Conservation (phyloP, 2,797 vertebrate species). For the Lycodopsis pacificus region DNA sequence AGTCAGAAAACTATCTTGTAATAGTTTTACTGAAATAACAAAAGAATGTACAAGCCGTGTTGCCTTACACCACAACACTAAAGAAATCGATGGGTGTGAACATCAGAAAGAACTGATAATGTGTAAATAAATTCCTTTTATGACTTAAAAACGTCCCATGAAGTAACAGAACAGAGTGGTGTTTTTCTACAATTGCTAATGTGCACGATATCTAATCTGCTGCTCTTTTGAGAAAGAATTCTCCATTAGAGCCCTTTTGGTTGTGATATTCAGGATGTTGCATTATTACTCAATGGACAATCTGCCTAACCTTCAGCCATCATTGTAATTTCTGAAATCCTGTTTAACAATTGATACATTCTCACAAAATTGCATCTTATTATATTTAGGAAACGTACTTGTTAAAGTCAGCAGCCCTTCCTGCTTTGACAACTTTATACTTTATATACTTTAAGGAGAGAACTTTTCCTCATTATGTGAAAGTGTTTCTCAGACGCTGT, state of each 20-base stretch:
- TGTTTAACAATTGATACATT: constrained; percentile 21
- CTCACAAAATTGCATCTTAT: constrained; percentile 21
- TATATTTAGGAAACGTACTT: constrained; percentile 18
- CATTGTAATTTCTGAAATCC: constrained; percentile 27
- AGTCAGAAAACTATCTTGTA: not conserved
- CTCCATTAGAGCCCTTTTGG: constrained; percentile 8
- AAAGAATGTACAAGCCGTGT: not conserved
- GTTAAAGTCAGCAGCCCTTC: constrained; percentile 18
- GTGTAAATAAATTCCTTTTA: constrained; percentile 15
- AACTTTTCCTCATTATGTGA: constrained; percentile 15
- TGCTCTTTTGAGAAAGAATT: not conserved
- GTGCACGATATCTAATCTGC: not conserved
- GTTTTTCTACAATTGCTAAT: not conserved
- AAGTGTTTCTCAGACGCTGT: not conserved
- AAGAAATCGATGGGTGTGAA: not conserved
- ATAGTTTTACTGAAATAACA: not conserved
- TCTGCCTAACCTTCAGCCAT: constrained; percentile 29
- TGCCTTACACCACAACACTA: not conserved
- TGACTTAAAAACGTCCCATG: not conserved
- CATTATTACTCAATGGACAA: constrained; percentile 24
- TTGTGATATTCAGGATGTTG: constrained; percentile 30
- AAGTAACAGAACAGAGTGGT: not conserved
- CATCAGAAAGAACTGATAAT: constrained; percentile 8
- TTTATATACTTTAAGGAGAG: constrained; percentile 16
- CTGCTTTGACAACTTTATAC: constrained; percentile 10